Evolutionary conservation across 2,888 invertebrate species (phyloP).

Genomic region (Ichneumoninae sp.): DNA sequence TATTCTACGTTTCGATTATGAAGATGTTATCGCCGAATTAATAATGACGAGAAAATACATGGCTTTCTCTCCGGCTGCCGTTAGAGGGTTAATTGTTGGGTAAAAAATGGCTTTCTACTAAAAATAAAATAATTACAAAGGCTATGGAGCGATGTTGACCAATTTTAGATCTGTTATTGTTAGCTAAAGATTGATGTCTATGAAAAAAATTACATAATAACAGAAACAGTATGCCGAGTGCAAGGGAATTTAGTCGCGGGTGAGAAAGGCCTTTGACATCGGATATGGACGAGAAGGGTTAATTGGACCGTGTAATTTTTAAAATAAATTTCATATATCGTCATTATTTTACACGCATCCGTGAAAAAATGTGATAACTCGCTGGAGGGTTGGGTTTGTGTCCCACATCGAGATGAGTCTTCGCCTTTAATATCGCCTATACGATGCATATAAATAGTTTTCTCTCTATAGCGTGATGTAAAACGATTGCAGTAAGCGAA

Average conservation of each 20-base stretch:
- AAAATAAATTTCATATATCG: not conserved
- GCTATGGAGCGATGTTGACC: not conserved
- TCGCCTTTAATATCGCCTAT: not conserved
- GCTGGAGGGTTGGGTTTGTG: not conserved
- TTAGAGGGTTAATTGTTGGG: not conserved
- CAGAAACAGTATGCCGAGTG: not conserved
- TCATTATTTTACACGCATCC: not conserved
- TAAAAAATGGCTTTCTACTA: not conserved
- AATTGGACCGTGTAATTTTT: not conserved
- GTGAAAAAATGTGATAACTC: not conserved
- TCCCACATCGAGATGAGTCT: not conserved
- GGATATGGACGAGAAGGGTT: not conserved
- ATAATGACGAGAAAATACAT: not conserved
- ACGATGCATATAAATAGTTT: constrained; percentile 1
- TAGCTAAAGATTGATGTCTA: not conserved
- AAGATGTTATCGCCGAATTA: not conserved
- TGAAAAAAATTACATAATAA: not conserved
- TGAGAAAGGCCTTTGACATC: not conserved
- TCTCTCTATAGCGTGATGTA: constrained; percentile 10
- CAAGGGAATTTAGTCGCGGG: not conserved
- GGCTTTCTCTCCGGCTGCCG: not conserved
- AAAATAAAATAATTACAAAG: not conserved
- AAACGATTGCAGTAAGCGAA: constrained; percentile 9
- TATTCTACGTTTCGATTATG: not conserved
- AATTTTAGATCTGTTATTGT: not conserved